Evolutionary conservation across 2,888 invertebrate genomes (phyloP).

Genomic region (Petrolisthes manimaculis): DNA sequence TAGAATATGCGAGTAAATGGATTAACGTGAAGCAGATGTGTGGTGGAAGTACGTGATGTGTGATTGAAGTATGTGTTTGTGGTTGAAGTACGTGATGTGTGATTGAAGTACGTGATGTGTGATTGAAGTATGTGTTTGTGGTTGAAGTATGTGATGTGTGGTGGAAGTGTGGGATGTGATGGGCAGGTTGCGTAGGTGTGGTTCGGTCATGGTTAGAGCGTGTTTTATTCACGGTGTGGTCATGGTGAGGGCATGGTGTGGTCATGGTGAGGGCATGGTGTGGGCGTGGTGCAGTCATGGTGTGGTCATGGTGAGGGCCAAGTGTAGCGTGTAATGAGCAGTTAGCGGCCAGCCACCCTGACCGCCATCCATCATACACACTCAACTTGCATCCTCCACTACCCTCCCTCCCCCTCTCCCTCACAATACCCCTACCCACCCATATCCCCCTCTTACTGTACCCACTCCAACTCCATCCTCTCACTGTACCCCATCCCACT

Average conservation of each 20-base stretch:
- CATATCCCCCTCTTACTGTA: not conserved
- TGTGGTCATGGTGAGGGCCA: not conserved
- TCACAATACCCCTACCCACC: not conserved
- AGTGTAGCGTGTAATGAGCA: slow-evolving; percentile 15
- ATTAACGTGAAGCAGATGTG: no score
- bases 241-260: not conserved
- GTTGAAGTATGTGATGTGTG: no score
- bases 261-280: not conserved
- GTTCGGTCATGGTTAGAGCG: no score
- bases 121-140: no score
- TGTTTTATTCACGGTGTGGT: no score
- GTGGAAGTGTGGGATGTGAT: no score
- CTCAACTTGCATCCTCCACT: slow-evolving; percentile 6
- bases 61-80: no score
- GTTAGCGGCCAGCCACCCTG: not conserved
- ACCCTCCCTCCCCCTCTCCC: slow-evolving; percentile 9
- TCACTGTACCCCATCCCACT: not conserved
- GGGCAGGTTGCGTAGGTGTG: no score
- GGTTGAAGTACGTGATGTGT: no score
- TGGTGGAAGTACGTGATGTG: no score
- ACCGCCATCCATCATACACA: slow-evolving; percentile 45
- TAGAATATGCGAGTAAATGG: no score
- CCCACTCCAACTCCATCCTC: not conserved
- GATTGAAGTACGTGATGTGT: no score
- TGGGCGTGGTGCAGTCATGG: not conserved